phyloP scores from a whole-genome alignment of 1,140 invertebrate genomes.

The Saccostrea glomerata region DNA sequence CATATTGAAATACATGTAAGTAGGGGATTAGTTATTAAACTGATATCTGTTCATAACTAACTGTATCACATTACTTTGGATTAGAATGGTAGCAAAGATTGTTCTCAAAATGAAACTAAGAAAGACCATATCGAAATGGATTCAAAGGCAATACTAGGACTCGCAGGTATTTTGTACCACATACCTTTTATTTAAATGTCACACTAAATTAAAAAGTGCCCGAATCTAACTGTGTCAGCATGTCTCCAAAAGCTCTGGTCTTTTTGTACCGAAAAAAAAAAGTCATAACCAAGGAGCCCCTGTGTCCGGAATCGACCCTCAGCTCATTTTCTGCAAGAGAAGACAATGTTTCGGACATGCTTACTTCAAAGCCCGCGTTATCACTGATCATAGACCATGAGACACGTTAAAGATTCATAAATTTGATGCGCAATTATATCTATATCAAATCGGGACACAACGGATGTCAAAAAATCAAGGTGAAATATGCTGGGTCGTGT shows the following conservation, averaged over 20 bases:
- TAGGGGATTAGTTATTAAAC: too few species aligned
- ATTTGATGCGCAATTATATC: slow-evolving; percentile 11
- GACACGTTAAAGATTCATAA: slow-evolving; percentile 1
- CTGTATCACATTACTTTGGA: too few species aligned
- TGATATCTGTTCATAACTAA: too few species aligned
- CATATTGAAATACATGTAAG: too few species aligned
- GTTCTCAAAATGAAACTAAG: too few species aligned
- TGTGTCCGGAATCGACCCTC: not conserved
- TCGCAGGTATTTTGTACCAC: too few species aligned
- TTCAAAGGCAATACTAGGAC: too few species aligned
- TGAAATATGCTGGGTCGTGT: slow-evolving; percentile 32
- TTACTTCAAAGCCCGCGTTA: not conserved
- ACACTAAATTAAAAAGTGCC: too few species aligned
- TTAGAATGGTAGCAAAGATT: too few species aligned
- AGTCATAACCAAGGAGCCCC: not conserved
- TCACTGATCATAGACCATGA: slow-evolving; percentile 5
- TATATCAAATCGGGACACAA: not conserved
- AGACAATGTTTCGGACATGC: not conserved
- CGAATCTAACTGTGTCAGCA: not conserved
- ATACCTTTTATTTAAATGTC: too few species aligned
- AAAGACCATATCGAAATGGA: too few species aligned
- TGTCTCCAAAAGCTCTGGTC: not conserved
- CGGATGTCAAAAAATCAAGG: slow-evolving; percentile 28
- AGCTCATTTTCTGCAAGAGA: slow-evolving; percentile 30
- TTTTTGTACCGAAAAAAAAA: too few species aligned